Conservation (phyloP, 92 coral and sea anemone species). For the Phenganax subtilis region DNA sequence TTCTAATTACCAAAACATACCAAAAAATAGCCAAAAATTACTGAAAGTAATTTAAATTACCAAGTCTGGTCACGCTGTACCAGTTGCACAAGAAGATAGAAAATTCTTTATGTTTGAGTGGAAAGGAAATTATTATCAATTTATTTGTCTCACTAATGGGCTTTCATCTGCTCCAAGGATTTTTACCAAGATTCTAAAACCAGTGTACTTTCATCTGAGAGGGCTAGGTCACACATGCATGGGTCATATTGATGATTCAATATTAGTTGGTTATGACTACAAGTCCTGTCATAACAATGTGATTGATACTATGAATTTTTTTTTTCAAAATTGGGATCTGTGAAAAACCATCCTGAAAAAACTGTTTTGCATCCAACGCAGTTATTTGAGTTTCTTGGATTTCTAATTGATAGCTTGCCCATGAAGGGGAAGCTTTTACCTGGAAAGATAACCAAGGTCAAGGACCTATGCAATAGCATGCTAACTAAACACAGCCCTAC, state of each 20-base stretch:
- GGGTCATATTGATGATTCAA: background rate
- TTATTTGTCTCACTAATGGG: constrained; percentile 27
- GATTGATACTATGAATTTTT: background rate
- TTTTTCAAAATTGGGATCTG: background rate
- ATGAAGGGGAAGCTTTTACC: constrained; percentile 30
- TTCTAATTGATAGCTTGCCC: constrained; percentile 22
- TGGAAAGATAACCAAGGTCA: constrained; percentile 24
- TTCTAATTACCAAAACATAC: too few relatives aligned
- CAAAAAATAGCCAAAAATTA: background rate
- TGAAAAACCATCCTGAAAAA: constrained; percentile 2
- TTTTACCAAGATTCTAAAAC: constrained; percentile 1
- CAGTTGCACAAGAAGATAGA: background rate
- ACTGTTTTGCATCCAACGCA: constrained; percentile 37
- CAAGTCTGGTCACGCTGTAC: background rate
- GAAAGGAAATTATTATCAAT: constrained; percentile 6
- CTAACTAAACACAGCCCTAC: background rate
- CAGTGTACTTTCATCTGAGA: background rate
- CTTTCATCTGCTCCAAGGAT: background rate
- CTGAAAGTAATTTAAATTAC: too few relatives aligned
- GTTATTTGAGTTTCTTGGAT: constrained; percentile 36
- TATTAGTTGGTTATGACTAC: background rate
- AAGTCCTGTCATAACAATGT: background rate
- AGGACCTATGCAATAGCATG: background rate
- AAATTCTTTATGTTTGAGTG: constrained; percentile 10
- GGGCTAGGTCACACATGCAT: background rate